A percentile compares a stretch with the other conserved stretches of the same genome.
Evolutionary conservation across 2,113 vertebrate species (phyloP).

Genomic region (Callipepla squamata): DNA sequence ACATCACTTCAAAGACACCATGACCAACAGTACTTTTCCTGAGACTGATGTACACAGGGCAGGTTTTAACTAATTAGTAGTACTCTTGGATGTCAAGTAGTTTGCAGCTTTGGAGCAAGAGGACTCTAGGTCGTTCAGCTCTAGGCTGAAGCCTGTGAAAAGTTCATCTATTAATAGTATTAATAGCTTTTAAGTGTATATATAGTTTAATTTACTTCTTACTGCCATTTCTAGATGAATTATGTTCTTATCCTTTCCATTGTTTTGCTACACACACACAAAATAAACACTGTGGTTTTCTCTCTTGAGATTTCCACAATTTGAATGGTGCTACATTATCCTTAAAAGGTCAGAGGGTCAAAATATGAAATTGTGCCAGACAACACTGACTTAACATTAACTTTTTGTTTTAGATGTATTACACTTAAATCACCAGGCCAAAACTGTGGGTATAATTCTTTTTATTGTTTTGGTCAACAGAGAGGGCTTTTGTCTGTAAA

Average conservation of each 20-base stretch:
- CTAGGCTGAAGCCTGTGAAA: background rate
- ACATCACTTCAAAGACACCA: fast-evolving
- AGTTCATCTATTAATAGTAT: background rate
- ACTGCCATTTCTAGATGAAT: background rate
- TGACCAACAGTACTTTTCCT: background rate
- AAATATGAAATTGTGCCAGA: background rate
- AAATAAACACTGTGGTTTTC: background rate
- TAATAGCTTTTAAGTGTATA: background rate
- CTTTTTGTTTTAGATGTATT: background rate
- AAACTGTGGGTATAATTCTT: slow-evolving; percentile 3
- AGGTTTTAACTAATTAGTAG: background rate
- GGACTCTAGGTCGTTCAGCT: background rate
- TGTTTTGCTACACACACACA: background rate
- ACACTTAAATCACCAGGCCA: background rate
- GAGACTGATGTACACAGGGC: background rate
- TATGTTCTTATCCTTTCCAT: background rate
- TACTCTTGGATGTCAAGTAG: background rate
- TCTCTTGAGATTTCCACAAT: background rate
- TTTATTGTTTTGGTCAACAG: slow-evolving; percentile 35
- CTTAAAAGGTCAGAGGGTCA: background rate
- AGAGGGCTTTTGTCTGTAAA: slow-evolving; percentile 43
- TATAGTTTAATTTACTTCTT: background rate
- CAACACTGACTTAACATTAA: background rate
- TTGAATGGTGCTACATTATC: background rate
- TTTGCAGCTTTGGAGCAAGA: background rate